Evolutionary conservation across 2,888 invertebrate genomes (phyloP).

Genomic region (Patella caerulea): DNA sequence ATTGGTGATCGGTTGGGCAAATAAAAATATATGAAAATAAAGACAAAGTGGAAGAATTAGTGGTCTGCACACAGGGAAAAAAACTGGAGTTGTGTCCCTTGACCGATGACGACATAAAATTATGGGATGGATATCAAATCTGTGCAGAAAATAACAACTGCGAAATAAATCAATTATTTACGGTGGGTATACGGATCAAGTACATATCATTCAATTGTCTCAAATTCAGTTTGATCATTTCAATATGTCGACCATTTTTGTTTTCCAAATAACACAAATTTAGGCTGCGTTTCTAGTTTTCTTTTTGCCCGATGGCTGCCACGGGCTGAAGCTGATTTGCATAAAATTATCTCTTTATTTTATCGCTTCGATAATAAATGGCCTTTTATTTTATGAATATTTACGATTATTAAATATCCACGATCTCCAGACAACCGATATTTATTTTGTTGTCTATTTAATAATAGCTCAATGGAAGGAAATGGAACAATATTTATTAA

Average conservation of each 20-base stretch:
- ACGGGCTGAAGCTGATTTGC: slow-evolving; percentile 12
- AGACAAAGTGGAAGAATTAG: neutral
- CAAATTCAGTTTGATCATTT: too few species aligned
- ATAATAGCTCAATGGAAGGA: too few species aligned
- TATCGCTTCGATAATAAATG: neutral
- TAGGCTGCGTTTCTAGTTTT: neutral
- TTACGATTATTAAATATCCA: too few species aligned
- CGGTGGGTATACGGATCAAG: too few species aligned
- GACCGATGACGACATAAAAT: neutral
- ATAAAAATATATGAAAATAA: neutral
- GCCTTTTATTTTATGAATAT: neutral
- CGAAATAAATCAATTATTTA: neutral
- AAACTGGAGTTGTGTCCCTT: neutral
- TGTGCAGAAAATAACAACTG: neutral
- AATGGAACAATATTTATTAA: too few species aligned
- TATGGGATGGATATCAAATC: slow-evolving; percentile 1
- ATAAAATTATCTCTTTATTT: neutral
- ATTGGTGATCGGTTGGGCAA: neutral
- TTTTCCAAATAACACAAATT: neutral
- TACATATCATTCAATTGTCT: too few species aligned
- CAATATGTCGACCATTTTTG: too few species aligned
- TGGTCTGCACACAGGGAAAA: neutral
- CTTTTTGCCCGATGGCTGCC: neutral
- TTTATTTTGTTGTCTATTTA: neutral
- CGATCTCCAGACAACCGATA: neutral